Base-by-base conservation (phyloP, 2,113 vertebrate species). In the Lycaon pictus region DNA sequence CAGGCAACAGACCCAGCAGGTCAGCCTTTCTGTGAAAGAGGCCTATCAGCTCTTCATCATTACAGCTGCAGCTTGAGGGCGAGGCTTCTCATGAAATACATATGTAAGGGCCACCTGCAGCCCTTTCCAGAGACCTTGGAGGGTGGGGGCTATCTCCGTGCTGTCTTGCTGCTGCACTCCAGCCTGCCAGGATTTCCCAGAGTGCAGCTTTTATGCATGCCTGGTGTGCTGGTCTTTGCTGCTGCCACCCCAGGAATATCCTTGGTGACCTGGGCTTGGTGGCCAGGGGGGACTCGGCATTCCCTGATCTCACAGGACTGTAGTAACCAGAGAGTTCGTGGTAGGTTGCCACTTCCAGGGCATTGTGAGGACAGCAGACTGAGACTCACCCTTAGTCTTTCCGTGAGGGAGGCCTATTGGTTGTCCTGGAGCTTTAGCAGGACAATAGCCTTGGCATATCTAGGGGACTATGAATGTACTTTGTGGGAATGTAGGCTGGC, bases 401-500 rank as follows among this genome's bases (percentile, higher is more conserved):
- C 65, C 55, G 27, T 13, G 32, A 72, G 32, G 29, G 43, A 60
- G 32, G 43, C 79, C 55, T n/a, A 1, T 8, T 58, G 35, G 27
- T 71, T 60, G 35, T 63, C 65, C 43, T 72, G 56, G 43, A 62
- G 32, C 55, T 63, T 63, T 3, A 17, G 55, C 76, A 43, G 29
- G 22, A 19, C 63, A 20, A 32, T 56, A 37, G 63, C 0, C 11
- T 15, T 16, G 53, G 27, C 13, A 27, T 29, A 43, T 72, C 35
- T 12, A 27, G 55, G 12, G 13, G 10, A 32, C 63, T 58, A 5
- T 4, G 2, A 35, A 80, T 0, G 4, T 13, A 5, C 5, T 37
- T 60, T n/a, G 55, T 25, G 83, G 60, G n/a, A 20, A 15, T 25
- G 35, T 12, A 58, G 35, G 27, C 83, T 6, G 5, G 9, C 2